Evolutionary conservation across 2,888 invertebrate species (phyloP).

Genomic region (Hydraecia micacea): DNA sequence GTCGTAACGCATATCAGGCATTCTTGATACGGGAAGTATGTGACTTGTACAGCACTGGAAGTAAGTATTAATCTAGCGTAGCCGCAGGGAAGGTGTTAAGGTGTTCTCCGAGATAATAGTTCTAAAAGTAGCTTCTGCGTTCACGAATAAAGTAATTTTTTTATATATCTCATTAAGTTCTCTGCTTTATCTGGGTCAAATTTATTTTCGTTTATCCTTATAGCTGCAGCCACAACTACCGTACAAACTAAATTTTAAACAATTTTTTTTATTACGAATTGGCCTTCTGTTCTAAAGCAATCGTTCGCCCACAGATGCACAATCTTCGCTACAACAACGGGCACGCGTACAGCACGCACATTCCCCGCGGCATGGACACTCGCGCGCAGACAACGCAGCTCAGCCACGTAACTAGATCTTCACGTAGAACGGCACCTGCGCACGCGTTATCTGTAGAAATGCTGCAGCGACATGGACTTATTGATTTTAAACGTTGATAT

Average conservation of each 20-base stretch:
- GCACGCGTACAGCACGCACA: constrained; percentile 70
- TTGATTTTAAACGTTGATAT: constrained; percentile 81
- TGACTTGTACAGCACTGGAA: too few relatives aligned
- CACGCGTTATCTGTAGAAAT: constrained; percentile 84
- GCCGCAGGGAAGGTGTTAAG: too few relatives aligned
- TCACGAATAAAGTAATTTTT: constrained; percentile 18
- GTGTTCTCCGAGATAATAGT: too few relatives aligned
- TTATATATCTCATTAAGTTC: not conserved
- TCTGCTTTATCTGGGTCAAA: not conserved
- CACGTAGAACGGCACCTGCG: constrained; percentile 84
- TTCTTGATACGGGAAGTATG: too few relatives aligned
- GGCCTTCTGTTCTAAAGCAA: not conserved
- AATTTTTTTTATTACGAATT: not conserved
- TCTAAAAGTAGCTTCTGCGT: too few relatives aligned
- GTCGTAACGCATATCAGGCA: too few relatives aligned
- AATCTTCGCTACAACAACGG: constrained; percentile 82
- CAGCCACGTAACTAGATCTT: constrained; percentile 84
- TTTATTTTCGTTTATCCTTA: not conserved
- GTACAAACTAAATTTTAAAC: not conserved
- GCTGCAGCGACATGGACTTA: constrained; percentile 85
- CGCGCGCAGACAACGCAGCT: constrained; percentile 83
- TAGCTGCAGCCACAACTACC: not conserved
- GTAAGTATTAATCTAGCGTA: too few relatives aligned
- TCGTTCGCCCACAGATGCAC: constrained; percentile 79
- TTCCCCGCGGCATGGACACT: constrained; percentile 75